Conservation (phyloP, 2,113 vertebrate species). For the Todiramphus saurophagus region DNA sequence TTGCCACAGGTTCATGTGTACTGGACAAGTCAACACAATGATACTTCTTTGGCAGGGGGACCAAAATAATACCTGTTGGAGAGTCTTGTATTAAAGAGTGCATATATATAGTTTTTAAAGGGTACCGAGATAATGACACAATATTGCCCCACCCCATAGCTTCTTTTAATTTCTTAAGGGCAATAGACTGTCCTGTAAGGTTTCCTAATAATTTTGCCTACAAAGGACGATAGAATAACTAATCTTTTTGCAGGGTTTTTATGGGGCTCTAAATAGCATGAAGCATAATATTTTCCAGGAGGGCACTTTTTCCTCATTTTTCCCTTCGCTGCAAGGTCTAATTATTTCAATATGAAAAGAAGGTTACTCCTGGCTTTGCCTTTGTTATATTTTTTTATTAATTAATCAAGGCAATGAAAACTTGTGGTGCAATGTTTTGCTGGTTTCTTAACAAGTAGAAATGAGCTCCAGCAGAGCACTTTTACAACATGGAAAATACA, state of each 20-base stretch:
- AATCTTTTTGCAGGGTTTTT: background rate
- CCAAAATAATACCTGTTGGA: background rate
- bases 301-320: background rate
- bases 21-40: background rate
- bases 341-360: background rate
- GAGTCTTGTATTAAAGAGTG: background rate
- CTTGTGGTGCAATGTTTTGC: background rate
- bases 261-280: background rate
- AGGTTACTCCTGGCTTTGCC: background rate
- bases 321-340: background rate
- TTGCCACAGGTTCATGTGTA: background rate
- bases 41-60: background rate
- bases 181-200: background rate
- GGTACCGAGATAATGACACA: background rate
- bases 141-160: background rate
- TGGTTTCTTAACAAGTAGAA: background rate
- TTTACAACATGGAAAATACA: background rate
- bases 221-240: background rate
- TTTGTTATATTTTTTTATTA: background rate
- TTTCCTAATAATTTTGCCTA: background rate
- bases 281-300: background rate
- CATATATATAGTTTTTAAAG: background rate
- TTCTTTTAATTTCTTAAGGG: background rate
- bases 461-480: background rate
- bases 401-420: background rate